Conservation (phyloP, 2,888 invertebrate species). For the Drosophila greeni region DNA sequence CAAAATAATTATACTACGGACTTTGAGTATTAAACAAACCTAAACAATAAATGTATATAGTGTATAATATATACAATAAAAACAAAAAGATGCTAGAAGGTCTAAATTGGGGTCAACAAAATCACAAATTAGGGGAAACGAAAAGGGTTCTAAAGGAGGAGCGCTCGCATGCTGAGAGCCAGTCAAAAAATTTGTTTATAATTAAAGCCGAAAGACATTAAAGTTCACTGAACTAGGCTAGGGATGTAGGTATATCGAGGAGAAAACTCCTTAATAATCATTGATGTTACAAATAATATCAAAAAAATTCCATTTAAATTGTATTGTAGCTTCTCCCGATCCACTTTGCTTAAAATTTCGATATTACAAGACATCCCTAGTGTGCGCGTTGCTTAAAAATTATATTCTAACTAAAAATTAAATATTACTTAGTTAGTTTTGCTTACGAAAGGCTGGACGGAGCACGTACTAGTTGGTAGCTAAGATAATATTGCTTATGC, state of each 20-base stretch:
- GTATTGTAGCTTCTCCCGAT: too few species aligned
- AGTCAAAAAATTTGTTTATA: constrained; percentile 28
- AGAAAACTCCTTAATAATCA: background rate
- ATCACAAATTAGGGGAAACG: constrained; percentile 55
- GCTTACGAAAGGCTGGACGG: constrained; percentile 60
- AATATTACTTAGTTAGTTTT: constrained; percentile 9
- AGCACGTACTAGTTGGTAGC: constrained; percentile 46
- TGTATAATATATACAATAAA: constrained; percentile 33
- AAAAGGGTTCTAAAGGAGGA: constrained; percentile 17
- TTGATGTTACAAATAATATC: background rate
- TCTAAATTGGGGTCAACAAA: constrained; percentile 54
- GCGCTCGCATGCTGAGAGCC: constrained; percentile 5
- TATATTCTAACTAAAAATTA: constrained; percentile 12
- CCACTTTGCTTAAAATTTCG: background rate
- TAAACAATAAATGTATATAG: constrained; percentile 36
- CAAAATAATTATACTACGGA: constrained; percentile 59
- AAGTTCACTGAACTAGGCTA: constrained; percentile 36
- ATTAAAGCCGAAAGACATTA: constrained; percentile 37
- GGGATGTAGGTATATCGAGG: background rate
- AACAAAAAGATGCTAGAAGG: constrained; percentile 33
- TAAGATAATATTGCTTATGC: constrained; percentile 47
- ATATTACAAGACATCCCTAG: background rate
- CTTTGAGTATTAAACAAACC: constrained; percentile 66
- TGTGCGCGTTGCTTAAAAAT: constrained; percentile 1
- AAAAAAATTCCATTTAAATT: background rate